Percentiles rank a stretch among this genome's conserved stretches.
Conservation (phyloP, 1,140 invertebrate genomes). For the Calephelis nemesis region DNA sequence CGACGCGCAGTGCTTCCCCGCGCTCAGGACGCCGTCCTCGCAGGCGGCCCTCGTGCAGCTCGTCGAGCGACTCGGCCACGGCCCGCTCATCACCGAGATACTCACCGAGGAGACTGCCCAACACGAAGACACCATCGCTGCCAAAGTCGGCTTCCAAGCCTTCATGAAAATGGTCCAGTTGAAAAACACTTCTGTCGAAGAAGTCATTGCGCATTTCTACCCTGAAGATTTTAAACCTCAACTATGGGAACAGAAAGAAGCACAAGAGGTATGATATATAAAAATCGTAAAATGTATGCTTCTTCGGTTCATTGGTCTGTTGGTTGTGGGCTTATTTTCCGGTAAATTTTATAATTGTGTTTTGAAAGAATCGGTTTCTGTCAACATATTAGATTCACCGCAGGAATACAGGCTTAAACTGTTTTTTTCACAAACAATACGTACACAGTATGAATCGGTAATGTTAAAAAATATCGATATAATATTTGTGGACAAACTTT, state of each 20-base stretch:
- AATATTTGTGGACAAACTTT: no score
- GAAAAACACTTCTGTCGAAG: slow-evolving; percentile 88
- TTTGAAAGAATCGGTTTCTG: no score
- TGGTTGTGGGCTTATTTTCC: no score
- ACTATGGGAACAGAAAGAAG: slow-evolving; percentile 87
- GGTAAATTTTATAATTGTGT: no score
- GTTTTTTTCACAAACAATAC: no score
- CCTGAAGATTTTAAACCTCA: slow-evolving; percentile 90
- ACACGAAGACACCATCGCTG: slow-evolving; percentile 86
- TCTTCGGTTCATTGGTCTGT: no score
- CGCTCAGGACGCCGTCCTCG: slow-evolving; percentile 86
- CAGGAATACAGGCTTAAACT: no score
- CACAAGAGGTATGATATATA: slow-evolving; percentile 78
- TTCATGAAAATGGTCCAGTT: slow-evolving; percentile 91
- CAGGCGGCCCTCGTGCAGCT: slow-evolving; percentile 90
- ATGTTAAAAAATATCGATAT: no score
- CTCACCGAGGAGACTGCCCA: slow-evolving; percentile 87
- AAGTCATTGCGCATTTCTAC: slow-evolving; percentile 88
- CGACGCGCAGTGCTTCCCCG: slow-evolving; percentile 88
- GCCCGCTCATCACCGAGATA: slow-evolving; percentile 88
- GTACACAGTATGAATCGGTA: no score
- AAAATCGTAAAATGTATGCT: no score
- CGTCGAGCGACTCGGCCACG: slow-evolving; percentile 89
- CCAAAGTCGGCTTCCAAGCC: slow-evolving; percentile 89
- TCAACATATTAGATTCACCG: no score